phyloP scores from a whole-genome alignment of 2,797 vertebrate genomes.

The Iguana delicatissima region DNA sequence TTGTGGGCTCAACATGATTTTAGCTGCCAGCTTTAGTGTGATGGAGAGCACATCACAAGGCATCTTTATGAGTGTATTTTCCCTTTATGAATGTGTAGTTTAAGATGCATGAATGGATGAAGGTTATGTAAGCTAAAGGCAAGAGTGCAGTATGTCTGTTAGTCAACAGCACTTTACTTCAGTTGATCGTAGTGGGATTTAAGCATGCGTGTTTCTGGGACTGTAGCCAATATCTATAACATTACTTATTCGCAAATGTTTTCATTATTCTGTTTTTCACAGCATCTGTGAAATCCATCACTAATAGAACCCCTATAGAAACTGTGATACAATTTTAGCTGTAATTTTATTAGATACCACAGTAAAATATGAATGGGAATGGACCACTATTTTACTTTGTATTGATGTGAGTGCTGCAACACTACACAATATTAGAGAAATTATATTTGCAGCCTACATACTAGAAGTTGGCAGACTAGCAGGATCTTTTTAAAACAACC shows the following conservation, averaged over 20 bases:
- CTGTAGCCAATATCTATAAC: constrained; percentile 2
- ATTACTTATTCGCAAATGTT: not conserved
- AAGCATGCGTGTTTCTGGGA: constrained; percentile 12
- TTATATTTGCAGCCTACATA: not conserved
- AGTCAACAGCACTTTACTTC: not conserved
- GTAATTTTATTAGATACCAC: not conserved
- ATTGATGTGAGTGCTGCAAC: not conserved
- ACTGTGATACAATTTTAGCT: not conserved
- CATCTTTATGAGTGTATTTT: not conserved
- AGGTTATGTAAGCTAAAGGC: constrained; percentile 1
- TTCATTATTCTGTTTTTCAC: not conserved
- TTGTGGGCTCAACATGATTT: not conserved
- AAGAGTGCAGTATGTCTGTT: not conserved
- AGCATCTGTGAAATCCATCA: not conserved
- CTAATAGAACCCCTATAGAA: not conserved
- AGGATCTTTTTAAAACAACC: not conserved
- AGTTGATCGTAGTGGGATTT: not conserved
- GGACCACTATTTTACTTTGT: constrained; percentile 7
- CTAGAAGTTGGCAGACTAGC: not conserved
- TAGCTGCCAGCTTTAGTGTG: not conserved
- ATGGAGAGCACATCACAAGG: not conserved
- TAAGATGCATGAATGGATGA: not conserved
- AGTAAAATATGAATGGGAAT: not conserved
- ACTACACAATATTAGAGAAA: constrained; percentile 25
- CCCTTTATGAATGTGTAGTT: not conserved